These are phyloP conservation scores for Pterocles gutturalis DNA, from an alignment of 2,113 vertebrate species.

Conservation along the genomic window DNA sequence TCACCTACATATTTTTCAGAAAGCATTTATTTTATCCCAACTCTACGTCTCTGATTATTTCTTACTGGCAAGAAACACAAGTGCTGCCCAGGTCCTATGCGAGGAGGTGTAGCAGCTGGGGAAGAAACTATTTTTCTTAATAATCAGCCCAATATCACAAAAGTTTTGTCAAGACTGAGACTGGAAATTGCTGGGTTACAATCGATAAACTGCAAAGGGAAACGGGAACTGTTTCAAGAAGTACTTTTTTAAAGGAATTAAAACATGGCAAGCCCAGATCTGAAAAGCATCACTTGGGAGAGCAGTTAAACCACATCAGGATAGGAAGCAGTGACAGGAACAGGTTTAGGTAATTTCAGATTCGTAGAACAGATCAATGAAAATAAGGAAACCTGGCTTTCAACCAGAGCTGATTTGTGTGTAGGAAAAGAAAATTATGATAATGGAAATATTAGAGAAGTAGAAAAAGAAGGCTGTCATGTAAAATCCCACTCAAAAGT, in stretches of 20 bases:
- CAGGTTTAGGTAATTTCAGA: not conserved
- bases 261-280: not conserved
- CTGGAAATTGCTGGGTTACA: not conserved
- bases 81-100: accelerated
- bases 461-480: not conserved
- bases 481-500: not conserved
- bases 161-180: not conserved
- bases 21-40: not conserved
- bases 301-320: not conserved
- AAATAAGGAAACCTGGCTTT: not conserved
- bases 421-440: not conserved
- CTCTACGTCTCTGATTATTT: not conserved
- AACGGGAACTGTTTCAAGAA: not conserved
- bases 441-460: not conserved
- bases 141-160: not conserved
- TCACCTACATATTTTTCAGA: not conserved
- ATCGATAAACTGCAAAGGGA: not conserved
- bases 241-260: not conserved
- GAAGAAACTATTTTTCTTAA: not conserved
- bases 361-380: not conserved
- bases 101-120: not conserved
- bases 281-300: not conserved
- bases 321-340: not conserved
- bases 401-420: not conserved
- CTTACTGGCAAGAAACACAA: not conserved